Base-by-base conservation (phyloP, 2,113 vertebrate species). In the Pollimyrus isidori region DNA sequence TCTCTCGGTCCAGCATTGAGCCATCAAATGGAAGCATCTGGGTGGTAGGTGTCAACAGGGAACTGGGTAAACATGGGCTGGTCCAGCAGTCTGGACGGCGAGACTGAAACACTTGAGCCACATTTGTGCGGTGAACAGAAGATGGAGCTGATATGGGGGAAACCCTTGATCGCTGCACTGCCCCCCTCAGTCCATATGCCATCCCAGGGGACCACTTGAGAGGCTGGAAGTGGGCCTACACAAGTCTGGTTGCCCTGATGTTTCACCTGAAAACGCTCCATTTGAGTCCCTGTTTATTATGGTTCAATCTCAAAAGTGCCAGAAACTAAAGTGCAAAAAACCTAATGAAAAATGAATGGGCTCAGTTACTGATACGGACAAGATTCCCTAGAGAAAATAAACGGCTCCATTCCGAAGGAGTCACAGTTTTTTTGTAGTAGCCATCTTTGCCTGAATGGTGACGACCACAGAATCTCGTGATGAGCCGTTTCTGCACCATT, bases 381-480 rank as follows among this genome's bases (percentile, higher is more conserved):
- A 93, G 93, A 93, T 92, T 92, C 94, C 94, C 94, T 91, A 93
- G 87, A 91, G 84, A 92, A 89, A 91, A 94, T 94, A 95, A 93
- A 94, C 93, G 91, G 92, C 93, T 89, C 92, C 65, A 21, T 86
- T 91, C 23, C 90, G 90, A 89, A 95, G 95, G 94, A 94, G 94
- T 95, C 94, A 93, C 94, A 94, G 92, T 89, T 92, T 92, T 93
- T 94, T 17, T 86, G 84, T 86, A 87, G n/a, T 50, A 42, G 49
- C 39, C 95, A 95, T 95, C 94, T 96, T 93, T 93, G 92, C 92
- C 92, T 92, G 93, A 94, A 95, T 94, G 92, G 50, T 35, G 85
- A 56, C 17, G 49, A 21, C 42, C 21, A 3, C 39, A 4, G 39
- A 83, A 83, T 83, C 80, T 83, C 80, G 4, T 4, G 21, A 84